Evolutionary conservation across 2,113 vertebrate genomes (phyloP), one percentile per base, ranked within the genome.

Genomic region (Oplegnathus fasciatus): DNA sequence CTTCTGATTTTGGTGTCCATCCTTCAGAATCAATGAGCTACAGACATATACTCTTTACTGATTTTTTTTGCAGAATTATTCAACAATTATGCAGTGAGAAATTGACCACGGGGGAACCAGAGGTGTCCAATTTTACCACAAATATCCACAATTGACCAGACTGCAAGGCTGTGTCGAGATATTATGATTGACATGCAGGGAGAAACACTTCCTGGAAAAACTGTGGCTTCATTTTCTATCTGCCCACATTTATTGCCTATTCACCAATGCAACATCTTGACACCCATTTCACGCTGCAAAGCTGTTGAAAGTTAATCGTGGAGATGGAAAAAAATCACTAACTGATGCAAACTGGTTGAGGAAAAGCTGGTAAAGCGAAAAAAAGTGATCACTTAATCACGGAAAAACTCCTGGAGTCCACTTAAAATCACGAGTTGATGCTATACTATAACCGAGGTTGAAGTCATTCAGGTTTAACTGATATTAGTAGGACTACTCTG

Each of bases 51-150:
- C 44, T 46, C 44, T 15, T 15, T 46, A 7, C 44, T 5, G 14
- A 13, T 22, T n/a, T 52, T 61, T 55, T 64, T 66, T 60, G 4
- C 28, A 34, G 40, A n/a, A 48, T 61, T 30, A 34, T 58, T 58
- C 64, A 66, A 34, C 15, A 73, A 18, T 44, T 62, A 37, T 54
- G 44, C 17, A 22, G 13, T 42, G 72, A 66, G 40, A 86, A 60
- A 20, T 82, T 34, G 42, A 34, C 54, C 28, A n/a, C 52, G n/a
- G 57, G 48, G 58, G 65, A 65, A 55, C 14, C 22, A 28, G 67
- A 24, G 17, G 34, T 72, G 65, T 55, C 26, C 71, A 66, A 8
- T 78, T 50, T 50, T 24, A n/a, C 60, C 50, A 69, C 65, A 54
- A 44, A 62, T 54, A 76, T 69, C 52, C 30, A 42, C 24, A n/a